phyloP scores from a whole-genome alignment of 2,888 invertebrate species.

The Ellobium chinense region DNA sequence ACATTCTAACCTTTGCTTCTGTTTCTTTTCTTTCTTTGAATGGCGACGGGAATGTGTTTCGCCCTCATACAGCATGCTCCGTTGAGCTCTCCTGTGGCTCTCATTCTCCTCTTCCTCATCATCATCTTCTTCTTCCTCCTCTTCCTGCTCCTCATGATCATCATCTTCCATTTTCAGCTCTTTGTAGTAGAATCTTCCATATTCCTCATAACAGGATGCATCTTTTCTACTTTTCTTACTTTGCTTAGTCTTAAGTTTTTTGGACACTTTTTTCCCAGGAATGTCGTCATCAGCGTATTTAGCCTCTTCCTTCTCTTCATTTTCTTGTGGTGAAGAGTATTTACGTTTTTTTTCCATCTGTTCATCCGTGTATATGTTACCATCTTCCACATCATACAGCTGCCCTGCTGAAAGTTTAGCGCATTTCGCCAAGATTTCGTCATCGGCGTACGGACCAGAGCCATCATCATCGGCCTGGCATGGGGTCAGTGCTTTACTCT shows the following conservation, averaged over 20 bases:
- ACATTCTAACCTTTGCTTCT: too few species aligned
- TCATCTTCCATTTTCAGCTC: neutral
- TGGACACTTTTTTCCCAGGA: neutral
- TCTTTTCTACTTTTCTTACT: neutral
- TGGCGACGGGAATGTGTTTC: neutral
- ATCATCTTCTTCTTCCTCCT: neutral
- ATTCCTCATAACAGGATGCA: neutral
- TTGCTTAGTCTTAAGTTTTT: neutral
- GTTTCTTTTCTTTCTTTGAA: too few species aligned
- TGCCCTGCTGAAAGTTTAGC: too few species aligned
- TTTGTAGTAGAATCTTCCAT: too few species aligned
- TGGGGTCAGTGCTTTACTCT: neutral
- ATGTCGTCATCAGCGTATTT: neutral
- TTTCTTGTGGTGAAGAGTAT: neutral
- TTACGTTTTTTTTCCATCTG: neutral
- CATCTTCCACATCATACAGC: neutral
- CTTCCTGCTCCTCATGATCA: neutral
- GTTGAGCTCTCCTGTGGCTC: neutral
- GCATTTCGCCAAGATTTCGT: too few species aligned
- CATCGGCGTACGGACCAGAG: too few species aligned
- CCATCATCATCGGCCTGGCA: too few species aligned
- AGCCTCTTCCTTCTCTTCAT: neutral
- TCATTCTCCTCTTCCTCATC: neutral
- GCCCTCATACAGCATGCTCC: neutral
- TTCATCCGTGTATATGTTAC: neutral